These are phyloP conservation scores for Rhabdomys dilectus DNA, from an alignment of 2,113 vertebrate genomes.

Conservation along the genomic window DNA sequence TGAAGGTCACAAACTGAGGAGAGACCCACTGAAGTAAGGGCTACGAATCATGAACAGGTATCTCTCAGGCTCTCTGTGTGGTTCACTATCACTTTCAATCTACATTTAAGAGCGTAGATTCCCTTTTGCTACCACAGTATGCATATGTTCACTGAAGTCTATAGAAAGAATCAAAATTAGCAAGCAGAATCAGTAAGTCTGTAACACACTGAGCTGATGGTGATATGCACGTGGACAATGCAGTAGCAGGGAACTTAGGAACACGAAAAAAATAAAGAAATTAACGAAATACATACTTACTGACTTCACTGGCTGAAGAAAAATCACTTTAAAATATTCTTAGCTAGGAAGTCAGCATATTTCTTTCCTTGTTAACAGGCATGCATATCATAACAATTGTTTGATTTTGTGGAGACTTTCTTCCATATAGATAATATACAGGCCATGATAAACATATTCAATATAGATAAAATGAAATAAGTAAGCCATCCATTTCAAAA, in stretches of 20 bases:
- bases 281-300: neutral
- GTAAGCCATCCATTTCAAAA: slow-evolving; percentile 23
- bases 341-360: neutral
- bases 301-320: neutral
- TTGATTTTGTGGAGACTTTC: neutral
- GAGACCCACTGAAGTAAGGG: neutral
- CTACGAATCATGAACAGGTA: neutral
- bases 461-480: neutral
- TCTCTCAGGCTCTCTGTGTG: neutral
- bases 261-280: neutral
- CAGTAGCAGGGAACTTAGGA: neutral
- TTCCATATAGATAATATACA: neutral
- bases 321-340: neutral
- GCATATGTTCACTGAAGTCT: neutral
- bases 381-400: neutral
- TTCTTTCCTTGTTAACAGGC: neutral
- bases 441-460: neutral
- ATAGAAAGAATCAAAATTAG: neutral
- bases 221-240: neutral
- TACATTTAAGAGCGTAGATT: neutral
- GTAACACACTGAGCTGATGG: neutral
- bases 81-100: neutral
- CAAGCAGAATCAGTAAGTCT: neutral
- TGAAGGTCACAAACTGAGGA: neutral
- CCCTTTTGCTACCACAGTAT: neutral